Base-by-base conservation (phyloP, 2,113 vertebrate genomes). In the Nothocercus nigrocapillus region DNA sequence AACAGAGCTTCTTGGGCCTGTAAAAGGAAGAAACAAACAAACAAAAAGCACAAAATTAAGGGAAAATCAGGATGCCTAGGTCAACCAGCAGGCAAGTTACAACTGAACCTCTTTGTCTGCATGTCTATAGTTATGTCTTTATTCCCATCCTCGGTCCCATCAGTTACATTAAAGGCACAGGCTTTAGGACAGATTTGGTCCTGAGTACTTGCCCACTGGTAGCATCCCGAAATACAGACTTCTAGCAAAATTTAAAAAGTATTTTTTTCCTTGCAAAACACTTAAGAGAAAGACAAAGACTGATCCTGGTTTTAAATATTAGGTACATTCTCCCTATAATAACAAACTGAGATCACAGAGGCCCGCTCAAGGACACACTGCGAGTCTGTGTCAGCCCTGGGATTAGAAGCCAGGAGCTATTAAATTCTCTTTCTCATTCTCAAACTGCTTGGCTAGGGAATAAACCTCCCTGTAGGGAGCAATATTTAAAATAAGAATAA, bases 331-430 rank as follows among this genome's bases (percentile, higher is more conserved):
- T 87, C 56, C 27, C 1, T 36, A 6, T 51, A 72, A 63, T 49
- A 53, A 75, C 47, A 87, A 11, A 49, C 1, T 40, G 45, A 82
- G 4, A 56, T 68, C 82, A 47, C 38, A 61, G 47, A 76, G 58
- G 88, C 75, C 75, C 88, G 75, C 54, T 76, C 0, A 0, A 91
- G 88, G 72, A 79, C 58, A 77, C 38, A 73, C 13, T 73, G 67
- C 62, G 69, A 20, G 32, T 62, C 40, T 64, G 25, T 76, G 72
- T 56, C 53, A 75, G 14, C 58, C 74, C 34, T 62, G 63, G 91
- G 82, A 88, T 79, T 79, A 79, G 70, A 93, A 95, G 44, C 67
- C 75, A 79, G 66, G 47, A 89, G 82, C 44, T 78, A 66, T 58
- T 78, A 63, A 61, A 42, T 88, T 80, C 47, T 85, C 42, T 27